These are phyloP conservation scores for Myiozetetes cayanensis DNA, from an alignment of 2,113 vertebrate genomes.

Conservation along the genomic window DNA sequence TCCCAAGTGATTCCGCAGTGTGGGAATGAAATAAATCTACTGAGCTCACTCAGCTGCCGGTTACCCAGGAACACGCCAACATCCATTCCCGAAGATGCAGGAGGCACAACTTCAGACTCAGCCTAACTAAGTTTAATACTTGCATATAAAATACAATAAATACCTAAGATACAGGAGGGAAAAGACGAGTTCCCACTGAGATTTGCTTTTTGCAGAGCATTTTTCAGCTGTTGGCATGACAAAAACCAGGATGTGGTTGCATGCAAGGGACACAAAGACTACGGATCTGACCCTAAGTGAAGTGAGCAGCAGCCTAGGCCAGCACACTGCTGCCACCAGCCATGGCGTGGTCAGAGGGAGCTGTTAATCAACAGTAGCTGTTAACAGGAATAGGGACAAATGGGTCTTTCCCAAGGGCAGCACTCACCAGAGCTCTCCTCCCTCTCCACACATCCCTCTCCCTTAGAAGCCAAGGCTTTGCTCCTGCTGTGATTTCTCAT, in stretches of 20 bases:
- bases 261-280: neutral
- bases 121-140: neutral
- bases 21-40: neutral
- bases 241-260: neutral
- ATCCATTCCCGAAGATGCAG: neutral
- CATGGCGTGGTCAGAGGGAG: fast-evolving
- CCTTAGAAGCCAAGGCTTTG: neutral
- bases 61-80: neutral
- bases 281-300: too few relatives aligned
- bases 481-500: neutral
- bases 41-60: neutral
- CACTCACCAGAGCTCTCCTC: neutral
- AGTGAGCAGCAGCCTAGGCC: neutral
- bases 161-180: neutral
- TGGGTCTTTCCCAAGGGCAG: neutral
- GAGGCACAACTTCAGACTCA: neutral
- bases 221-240: neutral
- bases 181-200: neutral
- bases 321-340: neutral
- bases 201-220: neutral
- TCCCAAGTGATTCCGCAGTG: neutral
- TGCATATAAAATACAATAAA: neutral
- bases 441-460: neutral
- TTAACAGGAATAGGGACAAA: neutral
- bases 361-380: neutral